phyloP scores from a whole-genome alignment of 92 coral and sea anemone genomes.

The Isaurus tuberculatus region DNA sequence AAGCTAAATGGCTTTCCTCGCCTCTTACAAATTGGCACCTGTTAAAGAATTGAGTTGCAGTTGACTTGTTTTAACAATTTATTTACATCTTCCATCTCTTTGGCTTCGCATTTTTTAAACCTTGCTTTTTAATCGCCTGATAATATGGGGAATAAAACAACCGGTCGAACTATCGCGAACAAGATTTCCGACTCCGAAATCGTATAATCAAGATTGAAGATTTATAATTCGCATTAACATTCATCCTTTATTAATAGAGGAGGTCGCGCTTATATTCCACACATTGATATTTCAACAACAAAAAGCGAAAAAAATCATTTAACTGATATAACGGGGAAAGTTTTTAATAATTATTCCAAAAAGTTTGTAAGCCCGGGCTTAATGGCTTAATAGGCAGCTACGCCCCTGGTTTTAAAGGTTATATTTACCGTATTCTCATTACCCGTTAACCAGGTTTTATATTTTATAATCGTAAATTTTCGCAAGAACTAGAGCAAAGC shows the following conservation, averaged over 20 bases:
- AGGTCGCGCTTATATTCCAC: neutral
- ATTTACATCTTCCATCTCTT: neutral
- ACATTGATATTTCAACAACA: slow-evolving; percentile 6
- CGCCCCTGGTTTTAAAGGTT: too few species aligned
- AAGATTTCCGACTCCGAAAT: neutral
- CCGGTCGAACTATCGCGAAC: neutral
- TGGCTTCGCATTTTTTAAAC: neutral
- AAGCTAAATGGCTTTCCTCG: too few species aligned
- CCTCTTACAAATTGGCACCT: too few species aligned
- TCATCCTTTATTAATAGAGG: slow-evolving; percentile 1
- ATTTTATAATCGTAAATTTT: too few species aligned
- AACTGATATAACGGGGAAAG: too few species aligned
- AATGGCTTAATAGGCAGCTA: too few species aligned
- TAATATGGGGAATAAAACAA: neutral
- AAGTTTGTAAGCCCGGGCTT: too few species aligned
- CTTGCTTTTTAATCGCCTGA: neutral
- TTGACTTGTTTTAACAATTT: neutral
- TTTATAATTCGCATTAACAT: neutral
- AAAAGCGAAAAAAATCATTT: neutral
- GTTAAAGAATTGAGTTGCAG: neutral
- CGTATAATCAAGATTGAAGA: neutral
- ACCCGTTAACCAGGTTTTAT: too few species aligned
- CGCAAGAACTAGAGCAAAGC: too few species aligned
- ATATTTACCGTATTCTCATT: too few species aligned
- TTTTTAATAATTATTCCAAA: too few species aligned